Percentiles rank a stretch among this genome's conserved stretches.
Conservation (phyloP, 2,888 invertebrate genomes). For the Cerastoderma edule region DNA sequence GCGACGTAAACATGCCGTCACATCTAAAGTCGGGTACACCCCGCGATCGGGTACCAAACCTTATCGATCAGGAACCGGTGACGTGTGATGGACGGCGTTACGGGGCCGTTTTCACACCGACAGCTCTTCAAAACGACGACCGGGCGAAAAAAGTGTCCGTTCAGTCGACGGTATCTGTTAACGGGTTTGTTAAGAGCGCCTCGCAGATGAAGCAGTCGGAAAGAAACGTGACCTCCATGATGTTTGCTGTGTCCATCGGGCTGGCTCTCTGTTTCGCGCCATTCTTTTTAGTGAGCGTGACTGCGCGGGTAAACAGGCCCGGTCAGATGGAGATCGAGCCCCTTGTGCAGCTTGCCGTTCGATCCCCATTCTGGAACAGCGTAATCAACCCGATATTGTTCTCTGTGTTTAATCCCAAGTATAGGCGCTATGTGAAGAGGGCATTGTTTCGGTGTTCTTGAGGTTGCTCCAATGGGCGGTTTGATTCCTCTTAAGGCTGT, state of each 20-base stretch:
- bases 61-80: too few species aligned
- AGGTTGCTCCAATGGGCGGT: too few species aligned
- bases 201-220: slow-evolving; percentile 32
- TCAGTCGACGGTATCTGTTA: slow-evolving; percentile 8
- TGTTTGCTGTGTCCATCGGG: slow-evolving; percentile 46
- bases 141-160: slow-evolving; percentile 10
- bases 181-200: neutral
- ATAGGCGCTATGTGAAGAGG: slow-evolving; percentile 26
- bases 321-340: slow-evolving; percentile 29
- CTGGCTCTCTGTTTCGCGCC: slow-evolving; percentile 43
- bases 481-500: too few species aligned
- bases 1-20: neutral
- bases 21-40: too few species aligned
- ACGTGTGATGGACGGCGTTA: too few species aligned
- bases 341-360: slow-evolving; percentile 29
- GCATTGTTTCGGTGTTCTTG: neutral
- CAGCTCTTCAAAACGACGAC: too few species aligned
- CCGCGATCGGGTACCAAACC: too few species aligned
- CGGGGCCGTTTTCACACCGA: too few species aligned
- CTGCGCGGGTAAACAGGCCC: slow-evolving; percentile 1
- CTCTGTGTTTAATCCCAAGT: slow-evolving; percentile 47
- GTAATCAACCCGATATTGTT: slow-evolving; percentile 55
- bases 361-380: slow-evolving; percentile 52
- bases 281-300: slow-evolving; percentile 34
- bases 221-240: slow-evolving; percentile 41